Base-by-base conservation (phyloP, 2,888 invertebrate genomes). In the Rhamnusium bicolor region DNA sequence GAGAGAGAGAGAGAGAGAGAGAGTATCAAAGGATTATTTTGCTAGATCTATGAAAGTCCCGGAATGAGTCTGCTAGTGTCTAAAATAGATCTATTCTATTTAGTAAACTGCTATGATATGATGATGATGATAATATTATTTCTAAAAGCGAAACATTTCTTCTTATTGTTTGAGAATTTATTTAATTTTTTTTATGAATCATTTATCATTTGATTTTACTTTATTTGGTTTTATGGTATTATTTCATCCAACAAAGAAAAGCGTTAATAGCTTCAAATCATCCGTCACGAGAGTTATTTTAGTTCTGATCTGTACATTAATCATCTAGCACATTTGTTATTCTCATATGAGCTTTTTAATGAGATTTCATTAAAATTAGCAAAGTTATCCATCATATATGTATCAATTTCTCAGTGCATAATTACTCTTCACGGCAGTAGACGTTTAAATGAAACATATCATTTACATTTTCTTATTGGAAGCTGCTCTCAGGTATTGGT, bases 331-430 rank as follows among this genome's bases (percentile, higher is more conserved):
- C 73, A 73, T 73, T 71, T 69, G 69, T 78, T 74, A 73, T 71
- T 77, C 79, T 76, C 74, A 78, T 79, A 80, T 79, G 80, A 71
- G 78, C 73, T 78, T 82, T 80, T 82, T 81, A 82, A 80, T 81
- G 83, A 80, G 81, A 76, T 79, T 82, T 81, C 79, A 80, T 81
- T 81, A 79, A 80, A 82, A 79, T 81, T 80, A 65, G 79, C 81
- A 71, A 73, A 73, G 72, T 77, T 79, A 81, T 83, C 79, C 80
- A 81, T 82, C 82, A 82, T 80, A 82, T 80, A 40, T 40, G 40
- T 40, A 40, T 40, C 40, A 40, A 40, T 40, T 40, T 40, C 40
- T n/a, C 40, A 40, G 74, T 10, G 58, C 53, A 40, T 18, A 21
- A 61, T 53, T 61, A 69, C 14, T 32, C 60, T 69, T 40, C 32